These are phyloP conservation scores for Diplosoma virens DNA, from an alignment of 23 tunicate species.

Conservation along the genomic window DNA sequence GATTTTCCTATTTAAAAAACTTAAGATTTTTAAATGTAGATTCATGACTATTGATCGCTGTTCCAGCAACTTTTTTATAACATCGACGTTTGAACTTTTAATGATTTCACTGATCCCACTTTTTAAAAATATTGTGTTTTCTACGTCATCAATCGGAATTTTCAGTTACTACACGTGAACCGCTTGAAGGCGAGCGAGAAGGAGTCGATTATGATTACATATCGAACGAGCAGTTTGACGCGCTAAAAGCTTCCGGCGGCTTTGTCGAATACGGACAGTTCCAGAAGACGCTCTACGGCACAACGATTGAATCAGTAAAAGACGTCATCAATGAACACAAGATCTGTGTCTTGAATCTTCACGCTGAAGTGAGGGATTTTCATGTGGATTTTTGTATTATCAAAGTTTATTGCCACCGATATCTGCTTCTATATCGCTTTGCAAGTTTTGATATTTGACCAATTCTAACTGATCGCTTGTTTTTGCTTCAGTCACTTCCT, in stretches of 20 bases:
- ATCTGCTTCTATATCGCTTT: no score
- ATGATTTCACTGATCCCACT: no score
- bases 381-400: no score
- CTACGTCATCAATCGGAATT: background rate
- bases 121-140: no score
- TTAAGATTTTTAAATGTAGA: background rate
- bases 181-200: conserved; percentile 49
- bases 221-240: conserved; percentile 47
- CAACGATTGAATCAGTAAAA: conserved; percentile 59
- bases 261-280: conserved; percentile 87
- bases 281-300: conserved; percentile 88
- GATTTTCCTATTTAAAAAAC: no score
- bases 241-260: conserved; percentile 36
- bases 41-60: no score
- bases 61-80: no score
- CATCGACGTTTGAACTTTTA: no score
- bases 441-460: no score
- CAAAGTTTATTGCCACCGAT: no score
- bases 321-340: conserved; percentile 60
- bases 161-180: conserved; percentile 64
- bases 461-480: no score
- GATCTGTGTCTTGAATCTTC: conserved; percentile 90
- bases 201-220: conserved; percentile 77
- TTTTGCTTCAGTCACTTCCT: conserved; percentile 52
- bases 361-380: conserved; percentile 93